Conservation (phyloP, 2,888 invertebrate species). For the Drosophila prolongata region DNA sequence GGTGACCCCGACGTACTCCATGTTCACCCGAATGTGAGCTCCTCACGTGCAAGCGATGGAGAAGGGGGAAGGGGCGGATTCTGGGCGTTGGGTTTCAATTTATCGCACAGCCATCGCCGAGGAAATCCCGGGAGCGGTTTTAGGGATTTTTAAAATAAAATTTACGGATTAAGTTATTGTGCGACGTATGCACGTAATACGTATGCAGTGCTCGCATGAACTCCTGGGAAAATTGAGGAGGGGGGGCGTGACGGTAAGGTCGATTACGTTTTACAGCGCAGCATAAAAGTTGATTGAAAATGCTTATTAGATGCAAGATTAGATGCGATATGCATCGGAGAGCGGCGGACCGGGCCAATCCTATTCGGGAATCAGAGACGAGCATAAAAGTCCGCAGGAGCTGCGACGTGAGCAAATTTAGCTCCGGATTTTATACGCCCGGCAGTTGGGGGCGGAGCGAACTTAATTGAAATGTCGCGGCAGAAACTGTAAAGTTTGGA, state of each 20-base stretch:
- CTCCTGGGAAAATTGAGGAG: slow-evolving; percentile 2
- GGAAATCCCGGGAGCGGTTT: slow-evolving; percentile 71
- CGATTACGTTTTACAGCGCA: slow-evolving; percentile 80
- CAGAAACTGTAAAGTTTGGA: slow-evolving; percentile 60
- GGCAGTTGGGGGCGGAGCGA: not conserved
- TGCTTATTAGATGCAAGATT: slow-evolving; percentile 84
- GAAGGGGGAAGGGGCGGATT: not conserved
- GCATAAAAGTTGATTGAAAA: slow-evolving; percentile 84
- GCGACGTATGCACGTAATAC: slow-evolving; percentile 36
- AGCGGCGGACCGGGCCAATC: slow-evolving; percentile 29
- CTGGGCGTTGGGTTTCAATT: slow-evolving; percentile 69
- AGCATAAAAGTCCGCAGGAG: slow-evolving; percentile 74
- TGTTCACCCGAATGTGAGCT: slow-evolving; percentile 21
- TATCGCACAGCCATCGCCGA: slow-evolving; percentile 54
- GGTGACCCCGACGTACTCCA: slow-evolving; percentile 30
- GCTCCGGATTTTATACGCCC: slow-evolving; percentile 33
- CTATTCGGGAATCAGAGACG: slow-evolving; percentile 63
- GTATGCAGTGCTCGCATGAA: slow-evolving; percentile 11
- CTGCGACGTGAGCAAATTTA: slow-evolving; percentile 81
- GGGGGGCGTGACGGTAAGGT: slow-evolving; percentile 58
- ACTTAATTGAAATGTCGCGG: slow-evolving; percentile 74
- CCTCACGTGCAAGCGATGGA: slow-evolving; percentile 24
- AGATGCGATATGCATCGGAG: slow-evolving; percentile 75
- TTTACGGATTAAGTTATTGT: slow-evolving; percentile 83
- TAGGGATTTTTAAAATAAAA: slow-evolving; percentile 78